Percentiles rank a stretch among this genome's conserved stretches.
Evolutionary conservation across 1,140 invertebrate genomes (phyloP).

Genomic region (Mycetomoellerius zeteki): DNA sequence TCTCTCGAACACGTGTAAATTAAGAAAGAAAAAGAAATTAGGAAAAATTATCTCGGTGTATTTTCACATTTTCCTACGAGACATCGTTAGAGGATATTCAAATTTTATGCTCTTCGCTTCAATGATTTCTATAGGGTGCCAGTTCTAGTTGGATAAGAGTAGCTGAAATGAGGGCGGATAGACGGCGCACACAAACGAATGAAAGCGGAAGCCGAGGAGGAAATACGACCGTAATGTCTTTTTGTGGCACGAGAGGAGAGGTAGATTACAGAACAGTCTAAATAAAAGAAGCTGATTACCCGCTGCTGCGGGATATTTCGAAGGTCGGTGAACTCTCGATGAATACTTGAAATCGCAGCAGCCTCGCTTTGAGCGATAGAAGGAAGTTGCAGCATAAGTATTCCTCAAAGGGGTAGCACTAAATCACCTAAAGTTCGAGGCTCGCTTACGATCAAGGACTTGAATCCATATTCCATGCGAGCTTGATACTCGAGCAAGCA

Average conservation of each 20-base stretch:
- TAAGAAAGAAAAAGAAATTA: background rate
- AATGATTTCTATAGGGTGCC: constrained; percentile 28
- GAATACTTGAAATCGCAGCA: constrained; percentile 53
- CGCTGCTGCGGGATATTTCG: constrained; percentile 13
- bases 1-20: constrained; percentile 13
- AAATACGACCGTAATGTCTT: constrained; percentile 34
- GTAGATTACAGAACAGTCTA: constrained; percentile 33
- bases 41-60: constrained; percentile 31
- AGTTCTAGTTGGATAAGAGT: constrained; percentile 8
- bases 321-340: constrained; percentile 39
- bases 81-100: constrained; percentile 57
- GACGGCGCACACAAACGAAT: constrained; percentile 35
- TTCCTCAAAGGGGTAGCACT: constrained; percentile 56
- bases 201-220: constrained; percentile 29
- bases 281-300: constrained; percentile 59
- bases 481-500: constrained; percentile 59
- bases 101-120: constrained; percentile 51
- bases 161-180: constrained; percentile 19
- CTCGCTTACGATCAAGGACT: constrained; percentile 69
- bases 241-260: constrained; percentile 23
- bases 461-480: constrained; percentile 67
- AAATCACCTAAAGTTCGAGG: constrained; percentile 29
- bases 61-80: constrained; percentile 40
- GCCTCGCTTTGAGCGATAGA: constrained; percentile 17
- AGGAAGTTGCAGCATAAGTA: constrained; percentile 45